Evolutionary conservation across 2,113 vertebrate species (phyloP).

Genomic region (Catharus fuscescens): DNA sequence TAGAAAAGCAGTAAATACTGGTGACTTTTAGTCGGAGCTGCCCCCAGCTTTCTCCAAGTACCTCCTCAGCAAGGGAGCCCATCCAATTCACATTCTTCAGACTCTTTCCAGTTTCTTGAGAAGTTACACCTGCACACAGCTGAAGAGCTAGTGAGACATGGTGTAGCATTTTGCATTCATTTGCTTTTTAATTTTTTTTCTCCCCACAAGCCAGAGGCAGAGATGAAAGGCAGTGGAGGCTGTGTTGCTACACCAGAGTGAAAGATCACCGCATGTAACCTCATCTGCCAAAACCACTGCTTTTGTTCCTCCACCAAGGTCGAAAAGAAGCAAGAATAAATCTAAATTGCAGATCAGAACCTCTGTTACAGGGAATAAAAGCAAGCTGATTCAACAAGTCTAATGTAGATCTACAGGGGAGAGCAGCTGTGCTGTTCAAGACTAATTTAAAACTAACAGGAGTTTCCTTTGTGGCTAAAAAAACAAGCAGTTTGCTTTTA

Average conservation of each 20-base stretch:
- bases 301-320: not conserved
- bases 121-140: not conserved
- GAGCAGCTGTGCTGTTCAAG: not conserved
- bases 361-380: not conserved
- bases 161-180: not conserved
- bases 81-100: not conserved
- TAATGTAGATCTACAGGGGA: not conserved
- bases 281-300: not conserved
- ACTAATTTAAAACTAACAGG: not conserved
- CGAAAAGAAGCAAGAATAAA: not conserved
- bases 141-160: no score
- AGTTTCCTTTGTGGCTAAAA: not conserved
- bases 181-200: not conserved
- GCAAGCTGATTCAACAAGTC: not conserved
- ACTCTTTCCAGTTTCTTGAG: not conserved
- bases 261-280: not conserved
- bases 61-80: not conserved
- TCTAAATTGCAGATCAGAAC: not conserved
- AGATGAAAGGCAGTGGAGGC: not conserved
- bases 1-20: accelerated
- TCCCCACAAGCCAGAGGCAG: not conserved
- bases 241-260: not conserved
- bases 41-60: not conserved
- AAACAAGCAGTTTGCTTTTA: not conserved
- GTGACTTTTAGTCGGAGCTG: not conserved